Evolutionary conservation across 2,888 invertebrate species (phyloP).

Genomic region (Didymodactylos carnosus): DNA sequence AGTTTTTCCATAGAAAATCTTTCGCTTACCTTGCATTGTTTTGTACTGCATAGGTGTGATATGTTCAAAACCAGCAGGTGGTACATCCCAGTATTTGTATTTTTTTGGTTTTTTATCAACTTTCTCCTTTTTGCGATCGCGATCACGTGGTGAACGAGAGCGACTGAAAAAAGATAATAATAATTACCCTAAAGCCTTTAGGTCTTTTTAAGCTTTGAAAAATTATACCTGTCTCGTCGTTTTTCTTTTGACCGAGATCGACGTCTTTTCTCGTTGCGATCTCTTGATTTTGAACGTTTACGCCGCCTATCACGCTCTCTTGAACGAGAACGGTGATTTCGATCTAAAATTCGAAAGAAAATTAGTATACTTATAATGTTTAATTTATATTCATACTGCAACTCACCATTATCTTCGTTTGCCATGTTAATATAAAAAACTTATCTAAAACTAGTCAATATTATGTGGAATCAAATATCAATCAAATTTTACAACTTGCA

Average conservation of each 20-base stretch:
- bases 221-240: not conserved
- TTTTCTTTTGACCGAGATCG: constrained; percentile 3
- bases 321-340: not conserved
- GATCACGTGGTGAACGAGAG: not conserved
- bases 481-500: too few species aligned
- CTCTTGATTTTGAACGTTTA: not conserved
- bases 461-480: too few species aligned
- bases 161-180: not conserved
- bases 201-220: not conserved
- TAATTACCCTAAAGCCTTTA: not conserved
- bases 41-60: constrained; percentile 80
- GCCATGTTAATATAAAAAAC: too few species aligned
- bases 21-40: constrained; percentile 41
- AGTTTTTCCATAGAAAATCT: not conserved
- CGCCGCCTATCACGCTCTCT: not conserved
- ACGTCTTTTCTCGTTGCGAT: not conserved
- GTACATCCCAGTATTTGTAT: constrained; percentile 78
- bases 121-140: not conserved
- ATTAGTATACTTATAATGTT: too few species aligned
- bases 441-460: too few species aligned
- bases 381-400: too few species aligned
- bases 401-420: too few species aligned
- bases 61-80: constrained; percentile 90
- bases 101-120: constrained; percentile 1
- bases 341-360: too few species aligned